phyloP scores from a whole-genome alignment of 1,140 invertebrate species.

The Philotrypesis tridentata region DNA sequence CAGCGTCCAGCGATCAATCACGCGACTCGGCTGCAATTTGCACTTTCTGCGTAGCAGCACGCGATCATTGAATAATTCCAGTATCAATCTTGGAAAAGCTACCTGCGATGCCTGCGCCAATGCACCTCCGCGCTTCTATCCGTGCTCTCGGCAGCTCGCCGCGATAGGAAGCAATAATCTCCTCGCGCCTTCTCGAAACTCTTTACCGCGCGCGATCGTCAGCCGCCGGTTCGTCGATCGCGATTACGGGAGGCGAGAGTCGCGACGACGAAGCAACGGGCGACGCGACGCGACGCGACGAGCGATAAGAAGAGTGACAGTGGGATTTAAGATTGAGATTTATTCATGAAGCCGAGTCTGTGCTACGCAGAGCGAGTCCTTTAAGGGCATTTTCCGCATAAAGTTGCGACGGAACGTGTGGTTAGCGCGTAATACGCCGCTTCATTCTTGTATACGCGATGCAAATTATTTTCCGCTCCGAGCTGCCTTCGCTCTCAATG shows the following conservation, averaged over 20 bases:
- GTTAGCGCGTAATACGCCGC: slow-evolving; percentile 23
- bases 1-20: slow-evolving; percentile 50
- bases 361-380: slow-evolving; percentile 18
- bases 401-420: slow-evolving; percentile 5
- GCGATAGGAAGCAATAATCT: not conserved
- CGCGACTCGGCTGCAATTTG: slow-evolving; percentile 39
- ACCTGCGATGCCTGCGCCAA: not conserved
- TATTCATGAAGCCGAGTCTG: slow-evolving; percentile 35
- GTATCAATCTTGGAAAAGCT: slow-evolving; percentile 39
- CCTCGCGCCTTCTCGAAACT: not conserved
- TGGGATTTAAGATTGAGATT: slow-evolving; percentile 46
- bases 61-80: slow-evolving; percentile 45
- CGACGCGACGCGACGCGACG: not conserved
- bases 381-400: slow-evolving; percentile 44
- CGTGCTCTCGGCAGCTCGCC: not conserved
- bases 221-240: slow-evolving; percentile 22
- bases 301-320: slow-evolving; percentile 26
- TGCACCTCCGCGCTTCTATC: not conserved
- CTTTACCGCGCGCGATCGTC: not conserved
- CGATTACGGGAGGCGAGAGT: not conserved
- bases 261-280: not conserved
- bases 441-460: slow-evolving; percentile 21
- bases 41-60: slow-evolving; percentile 9
- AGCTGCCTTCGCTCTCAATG: not conserved
- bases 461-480: slow-evolving; percentile 30